Conservation (phyloP, 2,888 invertebrate species). For the Drosophila anomalata region DNA sequence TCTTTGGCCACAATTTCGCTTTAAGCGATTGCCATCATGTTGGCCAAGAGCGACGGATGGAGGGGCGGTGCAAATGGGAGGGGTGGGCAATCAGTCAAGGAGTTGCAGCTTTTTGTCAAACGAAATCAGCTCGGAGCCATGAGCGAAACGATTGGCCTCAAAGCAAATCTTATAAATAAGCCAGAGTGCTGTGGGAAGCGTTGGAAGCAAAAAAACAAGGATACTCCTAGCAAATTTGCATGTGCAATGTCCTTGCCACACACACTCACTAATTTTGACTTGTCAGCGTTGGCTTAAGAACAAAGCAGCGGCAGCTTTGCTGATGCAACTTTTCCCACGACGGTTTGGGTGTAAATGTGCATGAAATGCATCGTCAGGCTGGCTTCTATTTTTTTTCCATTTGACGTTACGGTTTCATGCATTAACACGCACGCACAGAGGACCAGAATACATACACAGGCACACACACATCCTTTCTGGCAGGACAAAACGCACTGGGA, state of each 20-base stretch:
- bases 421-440: slow-evolving; percentile 73
- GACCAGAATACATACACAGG: background rate
- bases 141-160: slow-evolving; percentile 63
- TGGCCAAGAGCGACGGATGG: background rate
- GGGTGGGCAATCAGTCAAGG: slow-evolving; percentile 64
- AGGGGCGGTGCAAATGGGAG: slow-evolving; percentile 5
- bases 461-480: slow-evolving; percentile 46
- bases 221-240: slow-evolving; percentile 65
- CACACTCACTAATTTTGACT: slow-evolving; percentile 29
- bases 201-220: slow-evolving; percentile 18
- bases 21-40: slow-evolving; percentile 32
- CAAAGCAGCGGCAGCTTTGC: slow-evolving; percentile 50
- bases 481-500: slow-evolving; percentile 64
- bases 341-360: slow-evolving; percentile 49
- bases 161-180: slow-evolving; percentile 75
- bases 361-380: slow-evolving; percentile 47
- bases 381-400: slow-evolving; percentile 13
- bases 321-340: slow-evolving; percentile 41
- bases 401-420: slow-evolving; percentile 72
- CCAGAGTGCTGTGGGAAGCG: slow-evolving; percentile 50
- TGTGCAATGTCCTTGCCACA: slow-evolving; percentile 45
- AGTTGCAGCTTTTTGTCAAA: slow-evolving; percentile 62
- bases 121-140: slow-evolving; percentile 67
- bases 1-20: slow-evolving; percentile 28
- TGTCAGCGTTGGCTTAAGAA: slow-evolving; percentile 65